phyloP scores from a whole-genome alignment of 2,888 invertebrate genomes.

The Microplitis manilae region DNA sequence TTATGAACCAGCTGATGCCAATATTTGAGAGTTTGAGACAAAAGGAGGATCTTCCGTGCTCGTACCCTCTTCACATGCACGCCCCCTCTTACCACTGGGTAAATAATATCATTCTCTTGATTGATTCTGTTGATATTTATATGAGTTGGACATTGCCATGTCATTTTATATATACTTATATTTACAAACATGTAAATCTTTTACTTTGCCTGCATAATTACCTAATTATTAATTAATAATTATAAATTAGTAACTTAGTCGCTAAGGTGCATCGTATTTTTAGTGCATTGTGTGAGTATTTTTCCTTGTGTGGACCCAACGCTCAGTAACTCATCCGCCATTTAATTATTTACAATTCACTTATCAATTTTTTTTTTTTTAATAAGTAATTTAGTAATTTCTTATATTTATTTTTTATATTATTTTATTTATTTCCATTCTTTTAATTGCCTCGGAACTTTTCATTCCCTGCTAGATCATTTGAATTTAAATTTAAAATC shows the following conservation, averaged over 20 bases:
- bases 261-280: neutral
- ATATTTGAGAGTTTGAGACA: conserved; percentile 95
- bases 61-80: conserved; percentile 91
- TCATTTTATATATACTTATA: conserved; percentile 30
- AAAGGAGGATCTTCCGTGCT: conserved; percentile 91
- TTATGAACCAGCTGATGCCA: conserved; percentile 95
- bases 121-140: conserved; percentile 59
- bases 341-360: conserved; percentile 6
- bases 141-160: conserved; percentile 56
- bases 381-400: conserved; percentile 39
- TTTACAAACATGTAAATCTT: neutral
- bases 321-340: neutral
- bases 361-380: conserved; percentile 21
- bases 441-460: conserved; percentile 55
- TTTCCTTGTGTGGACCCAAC: conserved; percentile 6
- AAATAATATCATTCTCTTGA: conserved; percentile 70
- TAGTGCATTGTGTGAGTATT: neutral
- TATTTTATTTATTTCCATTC: conserved; percentile 33
- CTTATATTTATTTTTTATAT: conserved; percentile 59
- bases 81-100: conserved; percentile 85
- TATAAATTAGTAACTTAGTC: neutral
- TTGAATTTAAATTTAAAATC: neutral
- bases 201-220: conserved; percentile 2
- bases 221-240: neutral
- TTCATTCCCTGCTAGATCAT: conserved; percentile 23